Conservation (phyloP, 2,888 invertebrate genomes). For the Cerastis rubricosa region DNA sequence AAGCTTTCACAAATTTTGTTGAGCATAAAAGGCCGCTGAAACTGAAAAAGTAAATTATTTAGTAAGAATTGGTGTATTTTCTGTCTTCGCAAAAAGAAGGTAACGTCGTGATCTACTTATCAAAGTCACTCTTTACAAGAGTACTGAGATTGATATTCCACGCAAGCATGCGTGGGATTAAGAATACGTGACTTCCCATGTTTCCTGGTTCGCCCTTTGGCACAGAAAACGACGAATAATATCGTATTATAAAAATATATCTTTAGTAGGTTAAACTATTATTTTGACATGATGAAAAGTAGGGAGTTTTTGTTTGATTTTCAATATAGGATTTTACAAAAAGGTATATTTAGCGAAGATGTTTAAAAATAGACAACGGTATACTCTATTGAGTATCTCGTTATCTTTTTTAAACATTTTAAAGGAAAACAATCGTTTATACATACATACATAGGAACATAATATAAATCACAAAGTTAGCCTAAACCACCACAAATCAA, state of each 20-base stretch:
- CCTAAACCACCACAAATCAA: too few species aligned
- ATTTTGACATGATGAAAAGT: not conserved
- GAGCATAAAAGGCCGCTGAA: not conserved
- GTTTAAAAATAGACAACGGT: too few species aligned
- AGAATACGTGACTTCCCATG: conserved; percentile 64
- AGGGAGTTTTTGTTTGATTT: not conserved
- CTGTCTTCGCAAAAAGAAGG: conserved; percentile 17
- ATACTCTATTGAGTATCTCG: too few species aligned
- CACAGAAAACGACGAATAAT: conserved; percentile 26
- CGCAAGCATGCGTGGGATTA: conserved; percentile 69
- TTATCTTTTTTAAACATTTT: too few species aligned
- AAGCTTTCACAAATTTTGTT: conserved; percentile 27
- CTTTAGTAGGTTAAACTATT: not conserved
- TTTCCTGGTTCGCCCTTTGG: conserved; percentile 53
- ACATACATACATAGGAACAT: too few species aligned
- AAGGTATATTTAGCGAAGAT: too few species aligned
- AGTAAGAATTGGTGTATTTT: conserved; percentile 2
- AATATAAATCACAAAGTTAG: too few species aligned
- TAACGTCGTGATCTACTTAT: conserved; percentile 63
- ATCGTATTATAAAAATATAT: conserved; percentile 6
- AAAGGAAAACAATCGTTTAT: too few species aligned
- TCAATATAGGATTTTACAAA: not conserved
- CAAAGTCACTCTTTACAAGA: conserved; percentile 61
- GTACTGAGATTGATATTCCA: conserved; percentile 67
- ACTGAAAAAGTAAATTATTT: conserved; percentile 6